phyloP scores from a whole-genome alignment of 2,797 vertebrate species.

The Girardinus metallicus region DNA sequence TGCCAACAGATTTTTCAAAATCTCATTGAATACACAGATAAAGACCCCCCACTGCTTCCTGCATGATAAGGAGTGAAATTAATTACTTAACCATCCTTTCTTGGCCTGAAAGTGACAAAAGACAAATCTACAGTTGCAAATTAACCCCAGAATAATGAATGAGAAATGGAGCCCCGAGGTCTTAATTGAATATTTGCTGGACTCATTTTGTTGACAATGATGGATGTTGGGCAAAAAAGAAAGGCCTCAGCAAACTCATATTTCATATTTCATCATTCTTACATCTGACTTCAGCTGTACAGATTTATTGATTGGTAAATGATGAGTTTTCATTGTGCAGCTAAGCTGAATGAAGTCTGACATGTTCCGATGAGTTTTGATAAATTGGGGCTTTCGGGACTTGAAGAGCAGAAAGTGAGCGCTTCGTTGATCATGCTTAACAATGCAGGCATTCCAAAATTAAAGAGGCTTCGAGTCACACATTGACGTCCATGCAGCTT shows the following conservation, averaged over 20 bases:
- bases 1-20: conserved; percentile 7
- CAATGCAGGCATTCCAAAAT: conserved; percentile 22
- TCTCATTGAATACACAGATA: conserved; percentile 29
- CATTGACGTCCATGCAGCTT: background rate
- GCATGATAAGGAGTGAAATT: conserved; percentile 54
- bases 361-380: conserved; percentile 62
- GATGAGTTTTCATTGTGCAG: conserved; percentile 78
- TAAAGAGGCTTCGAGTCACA: conserved; percentile 19
- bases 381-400: conserved; percentile 50
- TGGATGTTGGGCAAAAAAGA: conserved; percentile 65
- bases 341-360: conserved; percentile 71
- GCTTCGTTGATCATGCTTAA: conserved; percentile 26
- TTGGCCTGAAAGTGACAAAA: conserved; percentile 80
- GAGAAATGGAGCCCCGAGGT: conserved; percentile 73
- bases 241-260: conserved; percentile 71
- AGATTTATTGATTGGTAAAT: conserved; percentile 76
- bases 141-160: conserved; percentile 80
- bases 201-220: conserved; percentile 78
- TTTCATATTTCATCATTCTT: conserved; percentile 74
- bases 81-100: conserved; percentile 69
- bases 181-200: conserved; percentile 77
- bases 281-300: conserved; percentile 70
- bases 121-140: conserved; percentile 82
- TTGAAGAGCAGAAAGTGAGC: conserved; percentile 37
- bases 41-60: conserved; percentile 29